These are phyloP conservation scores for Paraescarpia echinospica DNA, from an alignment of 1,140 invertebrate genomes.

Conservation along the genomic window DNA sequence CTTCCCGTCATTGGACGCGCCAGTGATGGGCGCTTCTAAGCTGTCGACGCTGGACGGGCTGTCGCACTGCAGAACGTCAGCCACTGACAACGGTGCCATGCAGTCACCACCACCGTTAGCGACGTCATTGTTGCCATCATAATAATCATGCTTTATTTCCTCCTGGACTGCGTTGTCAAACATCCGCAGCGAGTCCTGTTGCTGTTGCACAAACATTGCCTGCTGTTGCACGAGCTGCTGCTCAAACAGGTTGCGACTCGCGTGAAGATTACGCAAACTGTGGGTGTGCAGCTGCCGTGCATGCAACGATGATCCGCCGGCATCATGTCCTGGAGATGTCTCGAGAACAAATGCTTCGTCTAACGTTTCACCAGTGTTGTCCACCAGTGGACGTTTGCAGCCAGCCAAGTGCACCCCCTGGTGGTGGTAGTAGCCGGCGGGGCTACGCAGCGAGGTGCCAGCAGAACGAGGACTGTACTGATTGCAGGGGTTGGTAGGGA, in stretches of 20 bases:
- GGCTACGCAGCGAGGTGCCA: slow-evolving; percentile 7
- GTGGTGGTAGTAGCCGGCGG: slow-evolving; percentile 28
- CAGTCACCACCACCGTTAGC: slow-evolving; percentile 7
- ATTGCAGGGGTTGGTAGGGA: slow-evolving; percentile 9
- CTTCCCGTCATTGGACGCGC: not conserved
- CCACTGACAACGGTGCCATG: not conserved
- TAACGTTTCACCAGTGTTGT: not conserved
- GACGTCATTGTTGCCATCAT: not conserved
- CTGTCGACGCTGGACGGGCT: slow-evolving; percentile 47
- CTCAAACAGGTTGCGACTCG: slow-evolving; percentile 47
- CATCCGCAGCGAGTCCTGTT: slow-evolving; percentile 40
- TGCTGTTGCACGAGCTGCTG: slow-evolving; percentile 48
- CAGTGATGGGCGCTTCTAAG: slow-evolving; percentile 31
- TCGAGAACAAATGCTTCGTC: not conserved
- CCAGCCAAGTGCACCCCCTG: not conserved
- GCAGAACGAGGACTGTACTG: not conserved
- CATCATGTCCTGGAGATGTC: slow-evolving; percentile 26
- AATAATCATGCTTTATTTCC: slow-evolving; percentile 37
- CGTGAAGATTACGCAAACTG: slow-evolving; percentile 41
- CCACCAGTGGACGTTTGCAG: not conserved
- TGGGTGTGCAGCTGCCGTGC: slow-evolving; percentile 35
- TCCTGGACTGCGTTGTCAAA: slow-evolving; percentile 42
- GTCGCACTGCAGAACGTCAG: slow-evolving; percentile 27
- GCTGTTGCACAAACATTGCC: slow-evolving; percentile 41
- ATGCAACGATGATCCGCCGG: not conserved